Conservation (phyloP, 2,113 vertebrate species). For the Menura novaehollandiae region DNA sequence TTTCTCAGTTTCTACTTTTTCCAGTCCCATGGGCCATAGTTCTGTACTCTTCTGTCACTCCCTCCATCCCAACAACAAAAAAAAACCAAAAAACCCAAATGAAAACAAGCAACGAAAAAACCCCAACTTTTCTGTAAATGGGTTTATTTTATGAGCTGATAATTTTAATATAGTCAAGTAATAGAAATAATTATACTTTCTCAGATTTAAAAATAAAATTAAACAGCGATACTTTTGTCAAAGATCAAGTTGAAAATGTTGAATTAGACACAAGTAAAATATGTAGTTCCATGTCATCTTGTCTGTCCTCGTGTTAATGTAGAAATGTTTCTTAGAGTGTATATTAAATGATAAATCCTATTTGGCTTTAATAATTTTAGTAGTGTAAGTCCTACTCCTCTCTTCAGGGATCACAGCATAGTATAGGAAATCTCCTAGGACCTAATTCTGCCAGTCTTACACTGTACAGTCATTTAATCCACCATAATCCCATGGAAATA, state of each 20-base stretch:
- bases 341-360: background rate
- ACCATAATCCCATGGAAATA: background rate
- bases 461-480: background rate
- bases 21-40: background rate
- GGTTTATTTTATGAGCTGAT: background rate
- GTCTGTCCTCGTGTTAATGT: background rate
- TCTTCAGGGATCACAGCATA: background rate
- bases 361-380: background rate
- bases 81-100: background rate
- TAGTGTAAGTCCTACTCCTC: background rate
- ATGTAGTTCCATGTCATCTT: background rate
- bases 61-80: background rate
- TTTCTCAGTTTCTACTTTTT: background rate
- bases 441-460: background rate
- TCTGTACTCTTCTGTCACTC: background rate
- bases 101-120: background rate
- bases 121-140: fast-evolving
- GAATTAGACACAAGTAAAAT: background rate
- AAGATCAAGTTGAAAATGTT: background rate
- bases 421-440: background rate
- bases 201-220: background rate
- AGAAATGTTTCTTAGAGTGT: background rate
- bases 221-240: background rate
- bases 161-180: background rate
- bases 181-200: background rate